A percentile compares a stretch with the other conserved stretches of the same genome.
phyloP scores from a whole-genome alignment of 2,888 invertebrate genomes.

The Acanthosepion lycidas region DNA sequence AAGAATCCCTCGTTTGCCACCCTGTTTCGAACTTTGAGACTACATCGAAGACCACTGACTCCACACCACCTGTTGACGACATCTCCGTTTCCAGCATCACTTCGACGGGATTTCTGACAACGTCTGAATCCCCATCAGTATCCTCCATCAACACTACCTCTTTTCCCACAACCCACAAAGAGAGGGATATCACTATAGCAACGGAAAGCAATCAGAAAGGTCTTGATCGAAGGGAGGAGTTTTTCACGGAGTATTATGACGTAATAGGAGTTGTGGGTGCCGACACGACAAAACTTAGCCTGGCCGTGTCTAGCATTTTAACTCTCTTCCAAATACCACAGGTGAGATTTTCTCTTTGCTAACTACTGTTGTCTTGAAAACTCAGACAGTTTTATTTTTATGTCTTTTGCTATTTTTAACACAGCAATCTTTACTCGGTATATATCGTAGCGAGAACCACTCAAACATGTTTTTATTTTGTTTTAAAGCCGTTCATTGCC shows the following conservation, averaged over 20 bases:
- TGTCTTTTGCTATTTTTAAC: not conserved
- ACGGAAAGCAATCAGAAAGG: not conserved
- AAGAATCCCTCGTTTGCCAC: not conserved
- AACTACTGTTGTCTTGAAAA: not conserved
- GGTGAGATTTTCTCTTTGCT: constrained; percentile 55
- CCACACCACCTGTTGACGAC: not conserved
- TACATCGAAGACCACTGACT: not conserved
- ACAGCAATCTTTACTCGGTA: not conserved
- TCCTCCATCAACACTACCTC: not conserved
- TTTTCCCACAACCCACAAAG: not conserved
- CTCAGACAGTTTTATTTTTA: not conserved
- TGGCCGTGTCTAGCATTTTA: constrained; percentile 65
- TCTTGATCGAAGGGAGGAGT: not conserved
- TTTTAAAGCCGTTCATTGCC: not conserved
- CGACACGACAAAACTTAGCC: constrained; percentile 65
- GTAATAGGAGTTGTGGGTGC: constrained; percentile 68
- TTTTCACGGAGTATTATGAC: constrained; percentile 57
- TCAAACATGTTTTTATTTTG: not conserved
- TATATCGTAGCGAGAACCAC: too few species aligned
- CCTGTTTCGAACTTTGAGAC: not conserved
- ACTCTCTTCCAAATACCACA: constrained; percentile 64
- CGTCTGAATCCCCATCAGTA: not conserved
- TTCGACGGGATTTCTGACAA: too few species aligned
- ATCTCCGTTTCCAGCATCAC: not conserved
- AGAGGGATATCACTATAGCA: constrained; percentile 18